These are phyloP conservation scores for Coelinius sp. DNA, from an alignment of 2,888 invertebrate genomes.

Conservation along the genomic window DNA sequence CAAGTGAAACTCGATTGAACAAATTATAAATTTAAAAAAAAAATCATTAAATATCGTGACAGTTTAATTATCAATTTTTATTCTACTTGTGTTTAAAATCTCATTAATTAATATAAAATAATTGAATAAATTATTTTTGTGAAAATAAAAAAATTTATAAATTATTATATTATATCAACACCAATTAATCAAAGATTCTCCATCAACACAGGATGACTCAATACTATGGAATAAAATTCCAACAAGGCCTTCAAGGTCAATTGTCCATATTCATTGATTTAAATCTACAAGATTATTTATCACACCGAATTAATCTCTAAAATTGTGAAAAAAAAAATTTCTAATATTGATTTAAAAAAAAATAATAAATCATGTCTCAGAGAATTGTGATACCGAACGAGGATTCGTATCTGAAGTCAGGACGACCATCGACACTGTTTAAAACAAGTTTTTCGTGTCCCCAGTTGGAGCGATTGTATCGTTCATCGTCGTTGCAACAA, in stretches of 20 bases:
- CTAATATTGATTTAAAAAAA: background rate
- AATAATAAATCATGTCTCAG: conserved; percentile 55
- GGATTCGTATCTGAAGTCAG: conserved; percentile 67
- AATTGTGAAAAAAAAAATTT: conserved; percentile 4
- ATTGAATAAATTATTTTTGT: too few relatives aligned
- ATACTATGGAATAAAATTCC: background rate
- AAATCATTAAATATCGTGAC: too few relatives aligned
- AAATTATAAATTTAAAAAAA: too few relatives aligned
- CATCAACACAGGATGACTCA: too few relatives aligned
- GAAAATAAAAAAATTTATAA: too few relatives aligned
- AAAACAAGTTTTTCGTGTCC: conserved; percentile 75
- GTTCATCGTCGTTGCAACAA: conserved; percentile 81
- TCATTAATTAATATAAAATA: too few relatives aligned
- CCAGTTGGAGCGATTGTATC: conserved; percentile 80
- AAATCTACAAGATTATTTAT: background rate
- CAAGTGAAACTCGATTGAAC: too few relatives aligned
- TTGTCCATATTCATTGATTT: background rate
- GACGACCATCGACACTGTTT: conserved; percentile 67
- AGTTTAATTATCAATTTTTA: too few relatives aligned
- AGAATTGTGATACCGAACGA: conserved; percentile 65
- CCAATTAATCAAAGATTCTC: too few relatives aligned
- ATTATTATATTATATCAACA: too few relatives aligned
- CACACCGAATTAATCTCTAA: too few relatives aligned
- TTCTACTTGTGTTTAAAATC: too few relatives aligned
- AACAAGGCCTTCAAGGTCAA: background rate